phyloP scores from a whole-genome alignment of 1,140 invertebrate species.

The Tyrophagus putrescentiae region DNA sequence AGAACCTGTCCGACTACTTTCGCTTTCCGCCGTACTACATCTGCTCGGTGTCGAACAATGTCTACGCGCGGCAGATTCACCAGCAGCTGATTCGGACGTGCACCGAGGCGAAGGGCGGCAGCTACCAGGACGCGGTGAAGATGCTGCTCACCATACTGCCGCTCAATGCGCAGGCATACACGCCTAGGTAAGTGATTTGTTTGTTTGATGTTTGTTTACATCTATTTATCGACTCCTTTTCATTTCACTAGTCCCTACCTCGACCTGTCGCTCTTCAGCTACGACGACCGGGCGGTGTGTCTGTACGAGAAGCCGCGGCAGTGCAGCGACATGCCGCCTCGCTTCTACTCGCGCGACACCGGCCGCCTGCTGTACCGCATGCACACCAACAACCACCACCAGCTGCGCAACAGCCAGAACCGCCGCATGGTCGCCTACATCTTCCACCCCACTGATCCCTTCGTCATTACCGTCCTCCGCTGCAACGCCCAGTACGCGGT shows the following conservation, averaged over 20 bases:
- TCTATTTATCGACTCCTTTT: neutral
- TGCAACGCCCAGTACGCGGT: constrained; percentile 90
- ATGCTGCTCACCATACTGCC: constrained; percentile 77
- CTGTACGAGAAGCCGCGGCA: constrained; percentile 85
- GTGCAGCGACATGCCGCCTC: constrained; percentile 82
- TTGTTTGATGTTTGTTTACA: neutral
- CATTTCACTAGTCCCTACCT: constrained; percentile 66
- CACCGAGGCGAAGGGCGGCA: constrained; percentile 66
- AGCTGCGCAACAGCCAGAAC: constrained; percentile 43
- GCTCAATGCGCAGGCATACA: constrained; percentile 86
- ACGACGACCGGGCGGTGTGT: constrained; percentile 91
- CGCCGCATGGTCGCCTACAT: constrained; percentile 77
- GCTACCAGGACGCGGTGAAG: constrained; percentile 69
- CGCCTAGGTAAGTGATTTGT: constrained; percentile 35
- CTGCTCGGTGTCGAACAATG: constrained; percentile 80
- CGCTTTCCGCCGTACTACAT: constrained; percentile 67
- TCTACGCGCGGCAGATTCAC: constrained; percentile 52
- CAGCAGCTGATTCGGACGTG: constrained; percentile 73
- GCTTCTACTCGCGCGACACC: constrained; percentile 77
- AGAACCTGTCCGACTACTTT: constrained; percentile 84
- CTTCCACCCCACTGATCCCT: constrained; percentile 92
- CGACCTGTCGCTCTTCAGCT: constrained; percentile 78
- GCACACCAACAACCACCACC: constrained; percentile 54
- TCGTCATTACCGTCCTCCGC: constrained; percentile 85
- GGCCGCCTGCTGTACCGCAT: constrained; percentile 75